Conservation (phyloP, 2,888 invertebrate species). For the Netelia inedita region DNA sequence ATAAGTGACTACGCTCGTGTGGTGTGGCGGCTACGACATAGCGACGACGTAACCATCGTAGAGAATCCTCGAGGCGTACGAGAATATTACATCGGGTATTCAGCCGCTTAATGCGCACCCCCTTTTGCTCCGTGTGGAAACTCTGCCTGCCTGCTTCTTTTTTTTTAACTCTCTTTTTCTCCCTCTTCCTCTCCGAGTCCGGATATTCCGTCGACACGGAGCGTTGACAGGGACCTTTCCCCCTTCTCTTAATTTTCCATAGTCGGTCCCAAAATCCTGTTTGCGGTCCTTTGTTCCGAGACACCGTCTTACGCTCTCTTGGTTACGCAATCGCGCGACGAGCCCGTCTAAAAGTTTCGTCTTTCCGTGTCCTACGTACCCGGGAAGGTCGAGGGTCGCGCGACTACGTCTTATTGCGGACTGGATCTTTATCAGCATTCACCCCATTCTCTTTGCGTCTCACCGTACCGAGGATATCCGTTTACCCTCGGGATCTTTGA, state of each 20-base stretch:
- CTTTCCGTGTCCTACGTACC: background rate
- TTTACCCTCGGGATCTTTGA: background rate
- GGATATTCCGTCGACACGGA: slow-evolving; percentile 3
- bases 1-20: background rate
- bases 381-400: background rate
- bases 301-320: slow-evolving; percentile 27
- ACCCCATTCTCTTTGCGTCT: slow-evolving; percentile 20
- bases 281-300: slow-evolving; percentile 54
- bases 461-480: background rate
- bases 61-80: slow-evolving; percentile 58
- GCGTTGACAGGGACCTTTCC: slow-evolving; percentile 53
- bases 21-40: background rate
- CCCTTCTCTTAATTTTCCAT: slow-evolving; percentile 5
- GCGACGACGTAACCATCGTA: slow-evolving; percentile 36
- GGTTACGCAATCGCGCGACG: slow-evolving; percentile 13
- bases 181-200: background rate
- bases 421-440: slow-evolving; percentile 46
- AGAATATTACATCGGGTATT: slow-evolving; percentile 71
- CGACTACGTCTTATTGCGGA: slow-evolving; percentile 45
- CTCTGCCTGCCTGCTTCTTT: background rate
- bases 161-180: slow-evolving; percentile 35
- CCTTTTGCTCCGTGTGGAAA: background rate
- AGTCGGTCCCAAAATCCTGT: slow-evolving; percentile 6
- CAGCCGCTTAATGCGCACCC: slow-evolving; percentile 67
- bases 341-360: slow-evolving; percentile 15